Evolutionary conservation across 2,888 invertebrate genomes (phyloP).

Genomic region (Rhamphomyia laevipes): DNA sequence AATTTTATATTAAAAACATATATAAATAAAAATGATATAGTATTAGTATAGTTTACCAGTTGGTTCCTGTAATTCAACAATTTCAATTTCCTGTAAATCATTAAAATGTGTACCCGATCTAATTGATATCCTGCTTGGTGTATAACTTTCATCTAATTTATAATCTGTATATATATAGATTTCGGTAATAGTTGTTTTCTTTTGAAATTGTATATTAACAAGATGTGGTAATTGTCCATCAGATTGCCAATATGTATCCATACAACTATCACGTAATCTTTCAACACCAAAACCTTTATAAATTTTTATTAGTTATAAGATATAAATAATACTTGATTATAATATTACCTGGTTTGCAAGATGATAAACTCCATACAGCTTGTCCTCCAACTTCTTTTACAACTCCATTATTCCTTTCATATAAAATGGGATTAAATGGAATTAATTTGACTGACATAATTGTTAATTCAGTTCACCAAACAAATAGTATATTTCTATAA

Average conservation of each 20-base stretch:
- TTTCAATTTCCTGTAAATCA: constrained; percentile 91
- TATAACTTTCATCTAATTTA: constrained; percentile 97
- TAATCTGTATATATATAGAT: constrained; percentile 96
- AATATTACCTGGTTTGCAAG: constrained; percentile 83
- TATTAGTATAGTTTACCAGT: constrained; percentile 50
- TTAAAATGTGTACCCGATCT: constrained; percentile 93
- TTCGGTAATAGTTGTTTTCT: constrained; percentile 89
- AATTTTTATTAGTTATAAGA: background rate
- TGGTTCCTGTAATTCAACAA: constrained; percentile 86
- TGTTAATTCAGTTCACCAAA: too few species aligned
- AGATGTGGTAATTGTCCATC: constrained; percentile 97
- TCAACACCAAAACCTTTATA: constrained; percentile 91
- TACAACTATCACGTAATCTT: constrained; percentile 86
- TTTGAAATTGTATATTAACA: constrained; percentile 91
- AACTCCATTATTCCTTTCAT: constrained; percentile 25
- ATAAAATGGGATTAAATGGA: background rate
- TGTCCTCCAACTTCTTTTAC: constrained; percentile 79
- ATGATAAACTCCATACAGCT: constrained; percentile 96
- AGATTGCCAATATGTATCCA: constrained; percentile 99
- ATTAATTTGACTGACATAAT: too few species aligned
- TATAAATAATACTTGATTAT: background rate
- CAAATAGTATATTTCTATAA: too few species aligned
- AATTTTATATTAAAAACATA: too few species aligned
- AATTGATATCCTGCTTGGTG: constrained; percentile 88
- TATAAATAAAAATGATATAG: background rate